Evolutionary conservation across 2,888 invertebrate genomes (phyloP).

Genomic region (Cylindroiulus punctatus): DNA sequence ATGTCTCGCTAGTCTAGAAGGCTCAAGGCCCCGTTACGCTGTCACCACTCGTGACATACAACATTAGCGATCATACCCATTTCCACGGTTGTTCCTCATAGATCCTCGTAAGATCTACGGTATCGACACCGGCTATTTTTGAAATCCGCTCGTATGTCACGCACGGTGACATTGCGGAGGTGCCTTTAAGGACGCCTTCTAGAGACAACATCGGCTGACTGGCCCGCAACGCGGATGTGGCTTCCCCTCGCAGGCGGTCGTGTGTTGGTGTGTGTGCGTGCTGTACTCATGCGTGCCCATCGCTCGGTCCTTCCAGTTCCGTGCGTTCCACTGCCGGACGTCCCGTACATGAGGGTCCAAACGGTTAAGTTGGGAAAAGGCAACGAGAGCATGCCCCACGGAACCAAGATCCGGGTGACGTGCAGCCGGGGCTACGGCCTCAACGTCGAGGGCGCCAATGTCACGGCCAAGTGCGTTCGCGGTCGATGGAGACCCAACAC

Average conservation of each 20-base stretch:
- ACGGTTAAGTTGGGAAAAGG: conserved; percentile 71
- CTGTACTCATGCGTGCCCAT: conserved; percentile 5
- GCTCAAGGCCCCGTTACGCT: too few species aligned
- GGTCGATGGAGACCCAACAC: conserved; percentile 86
- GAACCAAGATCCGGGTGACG: conserved; percentile 78
- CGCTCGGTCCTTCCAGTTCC: conserved; percentile 66
- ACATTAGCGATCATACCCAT: too few species aligned
- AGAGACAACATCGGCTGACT: too few species aligned
- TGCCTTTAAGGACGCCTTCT: too few species aligned
- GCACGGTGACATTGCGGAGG: too few species aligned
- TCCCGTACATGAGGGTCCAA: conserved; percentile 76
- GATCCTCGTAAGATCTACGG: too few species aligned
- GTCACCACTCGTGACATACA: too few species aligned
- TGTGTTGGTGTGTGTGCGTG: background rate
- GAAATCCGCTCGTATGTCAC: too few species aligned
- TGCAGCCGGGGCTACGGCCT: conserved; percentile 82
- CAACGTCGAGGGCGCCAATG: conserved; percentile 75
- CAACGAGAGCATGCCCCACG: conserved; percentile 70
- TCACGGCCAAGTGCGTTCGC: conserved; percentile 81
- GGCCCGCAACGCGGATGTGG: background rate
- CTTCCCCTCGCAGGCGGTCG: background rate
- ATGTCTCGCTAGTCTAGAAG: too few species aligned
- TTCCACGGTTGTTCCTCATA: too few species aligned
- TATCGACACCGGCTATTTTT: too few species aligned
- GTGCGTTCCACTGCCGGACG: conserved; percentile 75